phyloP scores from a whole-genome alignment of 2,888 invertebrate genomes.

The Drosophila mettleri region DNA sequence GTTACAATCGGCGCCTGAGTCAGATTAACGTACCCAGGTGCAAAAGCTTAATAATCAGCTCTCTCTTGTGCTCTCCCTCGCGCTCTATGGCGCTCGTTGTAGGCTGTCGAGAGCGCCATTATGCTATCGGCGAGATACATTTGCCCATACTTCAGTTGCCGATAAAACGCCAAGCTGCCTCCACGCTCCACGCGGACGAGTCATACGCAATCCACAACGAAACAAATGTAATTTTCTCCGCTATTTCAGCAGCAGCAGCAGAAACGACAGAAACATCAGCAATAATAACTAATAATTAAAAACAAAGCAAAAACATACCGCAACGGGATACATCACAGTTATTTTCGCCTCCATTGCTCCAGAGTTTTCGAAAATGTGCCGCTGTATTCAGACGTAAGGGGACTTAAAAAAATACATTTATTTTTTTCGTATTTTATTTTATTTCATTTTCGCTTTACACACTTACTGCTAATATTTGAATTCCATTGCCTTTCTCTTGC shows the following conservation, averaged over 20 bases:
- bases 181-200: constrained; percentile 58
- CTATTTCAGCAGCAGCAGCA: constrained; percentile 36
- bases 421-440: constrained; percentile 25
- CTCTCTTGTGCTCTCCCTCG: constrained; percentile 1
- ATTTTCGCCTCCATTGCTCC: constrained; percentile 13
- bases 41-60: constrained; percentile 39
- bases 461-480: constrained; percentile 48
- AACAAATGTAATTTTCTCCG: constrained; percentile 57
- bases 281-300: constrained; percentile 17
- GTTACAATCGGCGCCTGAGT: constrained; percentile 11
- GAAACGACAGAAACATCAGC: constrained; percentile 6
- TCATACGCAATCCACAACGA: constrained; percentile 58
- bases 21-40: constrained; percentile 29
- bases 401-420: constrained; percentile 21
- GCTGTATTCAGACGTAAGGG: constrained; percentile 84
- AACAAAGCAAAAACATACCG: constrained; percentile 22
- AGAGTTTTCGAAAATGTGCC: constrained; percentile 80
- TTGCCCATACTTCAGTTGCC: constrained; percentile 70
- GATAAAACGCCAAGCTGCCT: constrained; percentile 72
- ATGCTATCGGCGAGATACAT: constrained; percentile 61
- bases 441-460: constrained; percentile 3
- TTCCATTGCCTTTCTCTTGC: constrained; percentile 21
- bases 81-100: constrained; percentile 5
- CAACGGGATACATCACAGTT: constrained; percentile 18
- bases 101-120: constrained; percentile 19